Evolutionary conservation across 1,140 invertebrate genomes (phyloP), one percentile per base, ranked within the genome.

Genomic region (Rhysida immarginata): DNA sequence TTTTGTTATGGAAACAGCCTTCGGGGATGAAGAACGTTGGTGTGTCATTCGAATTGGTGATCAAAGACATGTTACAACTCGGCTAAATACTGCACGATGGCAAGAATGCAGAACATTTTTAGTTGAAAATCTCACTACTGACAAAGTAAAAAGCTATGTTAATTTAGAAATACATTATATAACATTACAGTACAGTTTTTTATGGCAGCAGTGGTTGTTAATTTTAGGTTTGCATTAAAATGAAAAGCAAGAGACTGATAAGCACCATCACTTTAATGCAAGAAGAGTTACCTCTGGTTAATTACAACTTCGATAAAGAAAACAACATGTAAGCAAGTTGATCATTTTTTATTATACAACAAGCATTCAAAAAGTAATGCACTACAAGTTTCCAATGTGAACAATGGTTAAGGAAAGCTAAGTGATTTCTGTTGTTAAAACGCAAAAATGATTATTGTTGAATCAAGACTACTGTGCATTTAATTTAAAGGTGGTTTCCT

Each of bases 41-140:
- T 62, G 73, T 5, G 70, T 71, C n/a, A 63, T 77, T 2, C 63
- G 65, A 11, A 58, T 77, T 2, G 73, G 74, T 2, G 68, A 74
- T 44, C 67, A 73, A 56, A 71, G 69, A 45, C 62, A 70, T 14
- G 66, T 73, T 43, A 74, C 71, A n/a, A 56, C 68, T 2, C 68
- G 69, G 29, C 60, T 74, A 8, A 64, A 62, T 13, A 61, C 63
- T 27, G 58, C 64, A 2, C 64, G 63, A 3, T 78, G 74, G 75
- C 68, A 69, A 46, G 75, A 77, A 55, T 68, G 70, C 52, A 68
- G 70, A 26, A 75, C 75, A 26, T 77, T 77, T 57, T 66, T 78
- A 42, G 69, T 78, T 52, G 75, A 76, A 51, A 72, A 69, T 59
- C 68, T 75, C 24, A 58, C 50, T 52, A 18, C 24, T 27, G 16